Evolutionary conservation across 2,888 invertebrate species (phyloP).

Genomic region (Orchestes rusci): DNA sequence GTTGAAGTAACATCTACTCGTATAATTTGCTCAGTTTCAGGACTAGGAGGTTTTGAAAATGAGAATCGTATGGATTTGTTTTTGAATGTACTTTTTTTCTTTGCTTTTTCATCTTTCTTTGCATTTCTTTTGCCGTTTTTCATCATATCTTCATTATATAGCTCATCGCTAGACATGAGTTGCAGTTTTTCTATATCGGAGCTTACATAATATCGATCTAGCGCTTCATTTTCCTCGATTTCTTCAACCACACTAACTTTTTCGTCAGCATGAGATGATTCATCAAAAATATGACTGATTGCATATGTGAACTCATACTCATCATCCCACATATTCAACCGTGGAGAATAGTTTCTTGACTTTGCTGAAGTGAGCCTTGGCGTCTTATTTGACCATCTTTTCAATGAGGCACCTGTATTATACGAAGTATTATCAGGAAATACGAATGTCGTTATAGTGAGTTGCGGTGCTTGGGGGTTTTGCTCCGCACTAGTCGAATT

Average conservation of each 20-base stretch:
- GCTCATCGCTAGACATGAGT: no score
- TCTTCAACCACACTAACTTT: constrained; percentile 8
- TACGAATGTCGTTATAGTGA: constrained; percentile 33
- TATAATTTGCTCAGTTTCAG: constrained; percentile 41
- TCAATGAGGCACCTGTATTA: constrained; percentile 37
- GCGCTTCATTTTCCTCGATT: neutral
- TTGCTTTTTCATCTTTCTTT: constrained; percentile 17
- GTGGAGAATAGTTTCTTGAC: constrained; percentile 4
- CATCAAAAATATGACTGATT: neutral
- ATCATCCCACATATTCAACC: constrained; percentile 12
- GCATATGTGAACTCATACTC: constrained; percentile 13
- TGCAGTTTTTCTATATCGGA: constrained; percentile 37
- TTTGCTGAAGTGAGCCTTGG: constrained; percentile 34
- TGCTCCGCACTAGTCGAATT: no score
- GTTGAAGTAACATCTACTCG: constrained; percentile 42
- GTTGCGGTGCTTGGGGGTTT: constrained; percentile 19
- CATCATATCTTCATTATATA: constrained; percentile 15
- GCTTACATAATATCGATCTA: constrained; percentile 31
- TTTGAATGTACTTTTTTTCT: constrained; percentile 28
- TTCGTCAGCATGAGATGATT: constrained; percentile 12
- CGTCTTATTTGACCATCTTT: constrained; percentile 39
- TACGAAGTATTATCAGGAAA: constrained; percentile 34
- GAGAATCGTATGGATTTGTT: constrained; percentile 37
- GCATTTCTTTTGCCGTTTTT: constrained; percentile 11
- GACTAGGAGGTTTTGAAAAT: constrained; percentile 40